These are phyloP conservation scores for Candidula unifasciata DNA, from an alignment of 2,888 invertebrate genomes.

Conservation along the genomic window DNA sequence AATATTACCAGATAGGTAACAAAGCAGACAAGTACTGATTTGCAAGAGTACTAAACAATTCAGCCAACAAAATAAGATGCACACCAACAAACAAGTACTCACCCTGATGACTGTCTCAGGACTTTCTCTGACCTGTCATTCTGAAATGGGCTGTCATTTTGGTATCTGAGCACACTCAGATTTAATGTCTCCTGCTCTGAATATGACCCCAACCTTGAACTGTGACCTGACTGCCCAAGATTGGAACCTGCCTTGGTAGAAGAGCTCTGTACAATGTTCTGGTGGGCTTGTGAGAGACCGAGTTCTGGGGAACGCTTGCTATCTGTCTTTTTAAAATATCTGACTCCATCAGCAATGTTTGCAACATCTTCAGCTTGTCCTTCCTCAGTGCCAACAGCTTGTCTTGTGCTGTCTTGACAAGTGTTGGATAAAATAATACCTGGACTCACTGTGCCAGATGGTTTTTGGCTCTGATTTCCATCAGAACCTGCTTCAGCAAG, in stretches of 20 bases:
- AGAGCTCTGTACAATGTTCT: background rate
- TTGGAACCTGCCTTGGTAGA: background rate
- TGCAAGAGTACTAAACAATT: too few species aligned
- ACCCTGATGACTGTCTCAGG: slow-evolving; percentile 7
- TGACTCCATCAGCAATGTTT: background rate
- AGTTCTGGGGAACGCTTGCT: background rate
- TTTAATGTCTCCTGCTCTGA: background rate
- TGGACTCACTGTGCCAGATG: background rate
- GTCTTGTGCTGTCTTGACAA: background rate
- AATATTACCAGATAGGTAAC: too few species aligned
- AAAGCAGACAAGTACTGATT: too few species aligned
- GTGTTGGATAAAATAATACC: background rate
- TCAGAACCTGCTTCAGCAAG: slow-evolving; percentile 41
- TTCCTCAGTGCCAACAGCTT: slow-evolving; percentile 13
- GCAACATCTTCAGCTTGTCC: background rate
- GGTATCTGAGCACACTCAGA: slow-evolving; percentile 34
- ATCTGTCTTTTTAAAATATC: background rate
- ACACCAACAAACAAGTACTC: background rate
- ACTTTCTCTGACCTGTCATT: slow-evolving; percentile 18
- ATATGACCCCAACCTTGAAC: background rate
- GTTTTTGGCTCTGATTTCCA: slow-evolving; percentile 54
- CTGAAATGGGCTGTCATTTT: slow-evolving; percentile 45
- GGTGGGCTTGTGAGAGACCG: background rate
- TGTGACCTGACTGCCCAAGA: background rate
- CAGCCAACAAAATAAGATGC: too few species aligned